phyloP scores from a whole-genome alignment of 2,797 vertebrate genomes.

The Macropodus opercularis region DNA sequence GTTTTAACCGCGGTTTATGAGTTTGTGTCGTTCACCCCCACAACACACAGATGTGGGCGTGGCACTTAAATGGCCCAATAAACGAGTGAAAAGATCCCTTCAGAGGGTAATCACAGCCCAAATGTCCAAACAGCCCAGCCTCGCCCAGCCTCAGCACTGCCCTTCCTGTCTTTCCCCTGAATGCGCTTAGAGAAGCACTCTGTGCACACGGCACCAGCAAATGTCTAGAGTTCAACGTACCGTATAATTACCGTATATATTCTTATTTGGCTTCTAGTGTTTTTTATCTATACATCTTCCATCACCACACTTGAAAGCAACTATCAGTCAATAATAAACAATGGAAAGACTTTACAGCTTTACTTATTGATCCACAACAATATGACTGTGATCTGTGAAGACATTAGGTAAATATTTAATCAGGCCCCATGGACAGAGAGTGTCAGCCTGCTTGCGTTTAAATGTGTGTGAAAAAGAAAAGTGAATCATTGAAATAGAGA shows the following conservation, averaged over 20 bases:
- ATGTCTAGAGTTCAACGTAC: background rate
- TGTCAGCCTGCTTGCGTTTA: conserved; percentile 45
- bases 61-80: conserved; percentile 74
- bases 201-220: background rate
- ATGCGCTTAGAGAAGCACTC: background rate
- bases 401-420: conserved; percentile 61
- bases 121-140: conserved; percentile 59
- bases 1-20: conserved; percentile 64
- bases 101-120: conserved; percentile 60
- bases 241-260: background rate
- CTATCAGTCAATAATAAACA: conserved; percentile 38
- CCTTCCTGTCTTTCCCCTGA: conserved; percentile 37
- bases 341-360: conserved; percentile 35
- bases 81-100: conserved; percentile 75
- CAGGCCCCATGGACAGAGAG: conserved; percentile 16
- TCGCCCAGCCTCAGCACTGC: conserved; percentile 27
- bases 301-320: conserved; percentile 17
- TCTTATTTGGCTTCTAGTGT: background rate
- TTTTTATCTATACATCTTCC: background rate
- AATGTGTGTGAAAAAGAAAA: too few relatives aligned
- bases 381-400: conserved; percentile 26
- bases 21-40: conserved; percentile 59
- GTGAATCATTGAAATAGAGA: conserved; percentile 18
- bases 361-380: conserved; percentile 49
- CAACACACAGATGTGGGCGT: conserved; percentile 65